phyloP scores from a whole-genome alignment of 2,888 invertebrate species.

The Eilema caniola region DNA sequence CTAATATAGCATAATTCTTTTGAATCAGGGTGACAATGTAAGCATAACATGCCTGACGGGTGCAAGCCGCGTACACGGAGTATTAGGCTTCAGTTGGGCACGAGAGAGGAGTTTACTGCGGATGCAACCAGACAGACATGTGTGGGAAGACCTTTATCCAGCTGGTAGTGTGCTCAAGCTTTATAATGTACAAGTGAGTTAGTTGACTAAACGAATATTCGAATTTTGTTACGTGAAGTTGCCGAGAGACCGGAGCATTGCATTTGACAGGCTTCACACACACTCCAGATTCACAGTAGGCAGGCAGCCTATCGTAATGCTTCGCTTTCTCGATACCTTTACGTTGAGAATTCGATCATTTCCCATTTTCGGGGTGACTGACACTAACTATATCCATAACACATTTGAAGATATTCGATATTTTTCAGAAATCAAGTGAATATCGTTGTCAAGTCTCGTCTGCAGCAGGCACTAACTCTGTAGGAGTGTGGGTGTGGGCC shows the following conservation, averaged over 20 bases:
- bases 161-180: constrained; percentile 94
- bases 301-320: no score
- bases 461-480: constrained; percentile 79
- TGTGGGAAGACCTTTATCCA: constrained; percentile 95
- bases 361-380: no score
- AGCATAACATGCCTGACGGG: constrained; percentile 91
- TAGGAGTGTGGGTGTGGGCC: constrained; percentile 89
- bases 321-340: no score
- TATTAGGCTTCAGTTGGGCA: constrained; percentile 94
- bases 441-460: constrained; percentile 91
- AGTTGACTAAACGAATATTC: not conserved
- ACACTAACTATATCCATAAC: not conserved
- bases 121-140: constrained; percentile 91
- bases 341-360: no score
- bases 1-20: not conserved
- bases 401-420: not conserved
- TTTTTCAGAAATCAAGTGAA: constrained; percentile 90
- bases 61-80: constrained; percentile 88
- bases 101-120: constrained; percentile 92
- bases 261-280: no score
- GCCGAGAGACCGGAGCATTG: no score
- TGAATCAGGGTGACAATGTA: constrained; percentile 89
- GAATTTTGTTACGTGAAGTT: no score
- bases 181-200: constrained; percentile 92
- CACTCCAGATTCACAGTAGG: no score